Base-by-base conservation (phyloP, 2,888 invertebrate species). In the Globia sparganii region DNA sequence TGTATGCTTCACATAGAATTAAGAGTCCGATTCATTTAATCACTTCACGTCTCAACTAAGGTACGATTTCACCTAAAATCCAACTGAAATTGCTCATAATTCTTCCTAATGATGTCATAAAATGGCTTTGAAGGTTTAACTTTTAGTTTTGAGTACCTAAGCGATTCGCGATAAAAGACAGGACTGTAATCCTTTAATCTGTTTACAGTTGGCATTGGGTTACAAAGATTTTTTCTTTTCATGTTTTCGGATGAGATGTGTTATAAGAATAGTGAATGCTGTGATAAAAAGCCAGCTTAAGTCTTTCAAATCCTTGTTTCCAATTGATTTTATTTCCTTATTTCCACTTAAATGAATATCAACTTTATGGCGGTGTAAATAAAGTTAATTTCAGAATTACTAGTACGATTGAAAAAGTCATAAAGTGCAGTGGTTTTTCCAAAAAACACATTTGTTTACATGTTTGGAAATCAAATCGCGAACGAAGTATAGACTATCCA, bases 1-100 rank as follows among this genome's bases (percentile, higher is more conserved):
- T 94, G 91, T 96, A 96, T 95, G 96, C 83, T 77, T 90, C 86
- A 92, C 96, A 96, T 96, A 96, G 94, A 92, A 92, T 88, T 91
- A 92, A 91, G 96, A 95, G 92, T 89, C 77, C 75, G 80, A 70
- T 79, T 80, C 81, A 87, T 84, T 78, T 64, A 70, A 70, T 80
- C 73, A 77, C 80, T 78, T 70, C 75, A 78, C 82, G 81, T 71
- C 28, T 62, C 31, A 53, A 53, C 53, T 78, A 66, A 69, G 65
- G 76, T 74, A 79, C 82, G 80, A 79, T 79, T 75, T 73, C 72
- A 84, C 74, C 71, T 77, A 80, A 62, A 84, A 83, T 69, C 58
- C 61, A 61, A 75, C 25, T 56, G 74, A 59, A 40, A 79, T 61
- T 69, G 70, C 87, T 86, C 80, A 75, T 79, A 86, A 71, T 68